Conservation (phyloP, 2,888 invertebrate species). For the Orthosia incerta region DNA sequence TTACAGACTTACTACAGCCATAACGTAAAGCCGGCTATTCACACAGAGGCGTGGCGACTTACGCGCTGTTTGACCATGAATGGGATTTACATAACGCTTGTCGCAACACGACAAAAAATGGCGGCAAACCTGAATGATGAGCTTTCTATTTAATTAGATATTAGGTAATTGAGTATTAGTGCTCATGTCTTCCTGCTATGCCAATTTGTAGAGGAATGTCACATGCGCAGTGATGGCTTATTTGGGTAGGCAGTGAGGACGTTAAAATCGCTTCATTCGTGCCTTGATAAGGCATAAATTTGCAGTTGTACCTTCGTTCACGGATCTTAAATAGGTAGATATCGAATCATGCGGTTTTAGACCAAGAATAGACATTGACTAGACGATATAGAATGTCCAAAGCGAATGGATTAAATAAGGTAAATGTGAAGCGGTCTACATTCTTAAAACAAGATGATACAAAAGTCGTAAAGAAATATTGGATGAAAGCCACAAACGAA, state of each 20-base stretch:
- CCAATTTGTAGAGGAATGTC: conserved; percentile 38
- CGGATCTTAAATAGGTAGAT: not conserved
- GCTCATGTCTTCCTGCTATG: conserved; percentile 42
- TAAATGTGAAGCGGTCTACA: not conserved
- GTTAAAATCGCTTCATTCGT: conserved; percentile 27
- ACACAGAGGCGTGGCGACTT: conserved; percentile 50
- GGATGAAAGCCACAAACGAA: conserved; percentile 8
- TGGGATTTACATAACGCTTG: conserved; percentile 65
- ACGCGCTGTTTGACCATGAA: conserved; percentile 57
- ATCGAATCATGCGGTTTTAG: not conserved
- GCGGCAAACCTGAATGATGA: conserved; percentile 55
- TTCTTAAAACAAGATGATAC: not conserved
- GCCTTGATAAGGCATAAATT: not conserved
- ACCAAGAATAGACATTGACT: not conserved
- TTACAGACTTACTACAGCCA: conserved; percentile 8
- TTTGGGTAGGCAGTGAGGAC: not conserved
- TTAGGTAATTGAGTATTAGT: conserved; percentile 54
- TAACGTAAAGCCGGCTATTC: conserved; percentile 45
- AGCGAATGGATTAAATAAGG: not conserved
- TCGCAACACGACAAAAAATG: conserved; percentile 55
- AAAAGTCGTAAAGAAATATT: not conserved
- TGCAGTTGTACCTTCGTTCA: conserved; percentile 11
- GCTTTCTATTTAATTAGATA: conserved; percentile 67
- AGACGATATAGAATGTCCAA: not conserved
- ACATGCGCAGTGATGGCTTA: conserved; percentile 17